These are phyloP conservation scores for Drosophila quasianomalipes DNA, from an alignment of 2,888 invertebrate genomes.

Conservation along the genomic window DNA sequence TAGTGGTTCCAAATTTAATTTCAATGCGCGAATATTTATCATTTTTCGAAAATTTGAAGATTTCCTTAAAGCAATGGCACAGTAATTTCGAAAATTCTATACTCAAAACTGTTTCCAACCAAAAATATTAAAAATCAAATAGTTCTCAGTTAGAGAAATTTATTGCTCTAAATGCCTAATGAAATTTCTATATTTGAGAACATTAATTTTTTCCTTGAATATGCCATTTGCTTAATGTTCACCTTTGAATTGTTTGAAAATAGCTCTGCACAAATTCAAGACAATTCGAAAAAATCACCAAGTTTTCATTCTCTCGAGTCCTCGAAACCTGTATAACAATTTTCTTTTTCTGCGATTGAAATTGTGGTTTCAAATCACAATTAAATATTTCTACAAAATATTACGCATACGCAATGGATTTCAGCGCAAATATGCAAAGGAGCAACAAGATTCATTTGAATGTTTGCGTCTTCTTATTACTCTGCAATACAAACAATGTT, in stretches of 20 bases:
- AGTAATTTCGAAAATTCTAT: neutral
- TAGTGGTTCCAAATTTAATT: neutral
- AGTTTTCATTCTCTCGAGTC: neutral
- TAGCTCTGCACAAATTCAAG: no score
- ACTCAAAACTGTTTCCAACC: neutral
- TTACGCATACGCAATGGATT: conserved; percentile 31
- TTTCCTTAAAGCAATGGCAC: neutral
- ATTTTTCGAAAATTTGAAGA: neutral
- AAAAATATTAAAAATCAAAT: neutral
- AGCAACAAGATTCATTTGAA: neutral
- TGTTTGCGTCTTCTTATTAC: neutral
- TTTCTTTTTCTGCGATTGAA: neutral
- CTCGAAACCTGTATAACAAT: neutral
- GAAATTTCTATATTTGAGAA: neutral
- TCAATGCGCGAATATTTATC: neutral
- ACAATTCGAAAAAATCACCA: neutral
- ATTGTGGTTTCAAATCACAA: conserved; percentile 8
- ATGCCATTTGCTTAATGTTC: neutral
- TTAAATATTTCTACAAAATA: conserved; percentile 11
- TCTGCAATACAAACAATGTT: neutral
- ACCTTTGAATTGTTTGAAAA: neutral
- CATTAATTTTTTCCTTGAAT: neutral
- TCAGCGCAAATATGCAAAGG: neutral
- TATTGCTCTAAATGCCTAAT: neutral
- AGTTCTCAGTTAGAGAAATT: neutral